Evolutionary conservation across 2,888 invertebrate species (phyloP), one percentile per base, ranked within the genome.

Genomic region (Lumbricus terrestris): DNA sequence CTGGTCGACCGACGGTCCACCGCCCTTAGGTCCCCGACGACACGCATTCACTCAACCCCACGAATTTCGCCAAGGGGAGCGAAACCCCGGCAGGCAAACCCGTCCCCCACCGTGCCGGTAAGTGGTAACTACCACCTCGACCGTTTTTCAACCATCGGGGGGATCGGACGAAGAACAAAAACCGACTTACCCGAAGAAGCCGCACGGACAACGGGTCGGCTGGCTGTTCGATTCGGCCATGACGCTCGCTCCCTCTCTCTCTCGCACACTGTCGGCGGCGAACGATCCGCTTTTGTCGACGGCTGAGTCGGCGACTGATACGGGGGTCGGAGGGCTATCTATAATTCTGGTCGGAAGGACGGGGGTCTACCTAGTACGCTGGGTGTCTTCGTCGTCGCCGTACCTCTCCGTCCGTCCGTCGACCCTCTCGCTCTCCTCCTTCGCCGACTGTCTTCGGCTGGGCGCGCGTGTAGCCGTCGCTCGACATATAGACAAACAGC

Each of bases 211-310:
- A 34, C 88, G 88, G 38, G 88, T 88, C 82, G 91, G 89, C 90
- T 91, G 90, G 82, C 91, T 90, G 89, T 91, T 91, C 18, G 91
- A 91, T 47, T 91, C 91, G 35, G 91, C 91, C 91, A 91, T 91
- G 69, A 89, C 82, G 85, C 69, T 69, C 69, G 69, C 69, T 69
- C 69, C 69, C 29, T 69, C 29, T 69, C 69, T 69, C 69, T 69
- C 8, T 69, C n/a, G n/a, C n/a, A n/a, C n/a, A n/a, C n/a, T n/a
- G n/a, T n/a, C 47, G 20, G 23, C 8, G n/a, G 29, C 69, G 69
- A n/a, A 69, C 69, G 69, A 69, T 69, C 69, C 69, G 69, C 69
- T 69, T 69, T 69, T 29, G 69, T 69, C 29, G 69, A 69, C 29
- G 69, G 69, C 69, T 69, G 69, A 69, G 69, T 69, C 69, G 69